Conservation (phyloP, 1,140 invertebrate species). For the Ceratosolen fusciceps region DNA sequence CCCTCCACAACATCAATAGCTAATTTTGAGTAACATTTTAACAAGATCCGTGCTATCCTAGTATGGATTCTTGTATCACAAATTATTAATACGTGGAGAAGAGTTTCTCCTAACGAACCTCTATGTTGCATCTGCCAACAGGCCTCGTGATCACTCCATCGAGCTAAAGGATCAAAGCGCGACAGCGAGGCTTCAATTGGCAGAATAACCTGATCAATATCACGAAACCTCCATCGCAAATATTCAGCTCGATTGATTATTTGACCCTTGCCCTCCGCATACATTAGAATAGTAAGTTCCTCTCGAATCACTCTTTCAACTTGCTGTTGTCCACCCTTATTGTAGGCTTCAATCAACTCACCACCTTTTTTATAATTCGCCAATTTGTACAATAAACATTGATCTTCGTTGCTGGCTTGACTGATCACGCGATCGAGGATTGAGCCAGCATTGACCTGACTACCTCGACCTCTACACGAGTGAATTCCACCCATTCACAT, state of each 20-base stretch:
- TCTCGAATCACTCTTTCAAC: constrained; percentile 90
- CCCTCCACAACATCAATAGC: constrained; percentile 96
- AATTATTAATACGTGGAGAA: constrained; percentile 95
- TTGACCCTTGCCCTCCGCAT: constrained; percentile 89
- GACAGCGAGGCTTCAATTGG: constrained; percentile 87
- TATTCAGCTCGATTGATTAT: constrained; percentile 92
- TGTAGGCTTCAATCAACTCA: constrained; percentile 88
- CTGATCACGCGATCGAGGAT: constrained; percentile 90
- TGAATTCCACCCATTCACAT: constrained; percentile 70
- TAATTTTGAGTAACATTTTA: constrained; percentile 92
- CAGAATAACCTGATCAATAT: constrained; percentile 83
- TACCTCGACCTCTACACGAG: constrained; percentile 65
- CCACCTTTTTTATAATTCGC: constrained; percentile 93
- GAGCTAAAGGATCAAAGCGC: constrained; percentile 85
- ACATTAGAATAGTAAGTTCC: constrained; percentile 91
- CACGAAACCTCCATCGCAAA: constrained; percentile 92
- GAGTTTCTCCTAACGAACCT: constrained; percentile 93
- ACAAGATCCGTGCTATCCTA: constrained; percentile 86
- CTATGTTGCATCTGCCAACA: constrained; percentile 98
- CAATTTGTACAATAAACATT: constrained; percentile 87
- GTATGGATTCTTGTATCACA: constrained; percentile 92
- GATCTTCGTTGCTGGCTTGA: constrained; percentile 86
- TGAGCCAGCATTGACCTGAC: constrained; percentile 76
- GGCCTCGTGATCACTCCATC: constrained; percentile 91
- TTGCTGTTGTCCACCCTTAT: constrained; percentile 81